Evolutionary conservation across 2,113 vertebrate genomes (phyloP).

Genomic region (Cavia aperea): DNA sequence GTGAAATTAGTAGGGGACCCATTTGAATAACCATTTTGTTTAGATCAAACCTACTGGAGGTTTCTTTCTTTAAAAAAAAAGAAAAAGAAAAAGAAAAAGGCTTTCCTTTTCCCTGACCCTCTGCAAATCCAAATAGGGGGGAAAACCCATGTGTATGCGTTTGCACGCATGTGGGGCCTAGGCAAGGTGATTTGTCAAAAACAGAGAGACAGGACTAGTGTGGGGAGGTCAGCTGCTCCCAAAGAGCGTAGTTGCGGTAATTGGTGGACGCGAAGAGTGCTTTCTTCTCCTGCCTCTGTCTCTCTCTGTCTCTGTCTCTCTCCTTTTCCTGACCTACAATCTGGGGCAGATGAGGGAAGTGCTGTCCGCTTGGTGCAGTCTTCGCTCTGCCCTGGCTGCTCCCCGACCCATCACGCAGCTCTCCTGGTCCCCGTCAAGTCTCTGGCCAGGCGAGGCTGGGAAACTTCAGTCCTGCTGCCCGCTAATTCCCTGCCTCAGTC

Average conservation of each 20-base stretch:
- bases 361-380: slow-evolving; percentile 33
- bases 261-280: neutral
- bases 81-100: neutral
- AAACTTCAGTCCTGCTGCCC: slow-evolving; percentile 46
- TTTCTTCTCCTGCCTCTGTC: neutral
- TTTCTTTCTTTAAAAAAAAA: slow-evolving; percentile 48
- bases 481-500: slow-evolving; percentile 42
- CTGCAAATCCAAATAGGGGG: slow-evolving; percentile 62
- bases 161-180: neutral
- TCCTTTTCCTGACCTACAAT: neutral
- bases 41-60: slow-evolving; percentile 73
- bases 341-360: neutral
- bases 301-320: too few relatives aligned
- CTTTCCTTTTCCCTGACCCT: slow-evolving; percentile 25
- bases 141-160: neutral
- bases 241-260: neutral
- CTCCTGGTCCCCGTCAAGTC: slow-evolving; percentile 18
- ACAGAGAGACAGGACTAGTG: neutral
- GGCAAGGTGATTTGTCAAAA: neutral
- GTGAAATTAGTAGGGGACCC: slow-evolving; percentile 79
- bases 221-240: neutral
- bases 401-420: slow-evolving; percentile 31
- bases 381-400: slow-evolving; percentile 38
- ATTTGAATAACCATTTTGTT: slow-evolving; percentile 81
- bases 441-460: slow-evolving; percentile 2